These are phyloP conservation scores for Serranus cabrilla DNA, from an alignment of 2,797 vertebrate species.

Conservation along the genomic window DNA sequence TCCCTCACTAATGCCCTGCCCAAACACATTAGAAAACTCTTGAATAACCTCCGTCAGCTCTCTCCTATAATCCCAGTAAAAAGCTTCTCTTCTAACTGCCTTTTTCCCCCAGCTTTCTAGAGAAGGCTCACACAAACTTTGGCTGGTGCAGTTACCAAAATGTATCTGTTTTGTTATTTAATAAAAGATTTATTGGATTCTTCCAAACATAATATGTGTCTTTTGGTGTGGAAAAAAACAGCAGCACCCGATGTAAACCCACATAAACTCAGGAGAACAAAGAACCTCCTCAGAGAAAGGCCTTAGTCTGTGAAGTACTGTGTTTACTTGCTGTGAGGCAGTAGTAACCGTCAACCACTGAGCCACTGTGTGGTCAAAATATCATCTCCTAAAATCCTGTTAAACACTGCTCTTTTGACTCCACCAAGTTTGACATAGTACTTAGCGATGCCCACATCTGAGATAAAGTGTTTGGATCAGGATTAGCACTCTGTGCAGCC, in stretches of 20 bases:
- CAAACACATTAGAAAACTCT: constrained; percentile 42
- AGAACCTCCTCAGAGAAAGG: not conserved
- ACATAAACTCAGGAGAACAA: not conserved
- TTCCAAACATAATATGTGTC: not conserved
- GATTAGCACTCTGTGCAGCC: constrained; percentile 32
- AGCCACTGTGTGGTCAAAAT: constrained; percentile 19
- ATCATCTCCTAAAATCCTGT: constrained; percentile 21
- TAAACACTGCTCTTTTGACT: constrained; percentile 17
- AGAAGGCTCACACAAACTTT: not conserved
- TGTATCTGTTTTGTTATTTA: not conserved
- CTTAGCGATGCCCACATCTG: not conserved
- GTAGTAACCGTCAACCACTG: constrained; percentile 7
- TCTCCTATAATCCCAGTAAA: constrained; percentile 54
- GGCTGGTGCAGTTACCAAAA: not conserved
- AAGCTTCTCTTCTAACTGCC: constrained; percentile 12
- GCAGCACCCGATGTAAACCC: not conserved
- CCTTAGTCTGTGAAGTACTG: not conserved
- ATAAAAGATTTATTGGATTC: constrained; percentile 1
- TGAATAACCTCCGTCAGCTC: constrained; percentile 14
- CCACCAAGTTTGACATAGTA: constrained; percentile 7
- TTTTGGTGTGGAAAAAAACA: not conserved
- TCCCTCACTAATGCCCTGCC: constrained; percentile 11
- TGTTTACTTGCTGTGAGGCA: not conserved
- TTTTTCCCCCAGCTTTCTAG: constrained; percentile 23
- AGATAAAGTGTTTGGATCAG: constrained; percentile 23